Percentiles rank a stretch among this genome's conserved stretches.
Conservation (phyloP, 2,113 vertebrate genomes). For the Meles meles region DNA sequence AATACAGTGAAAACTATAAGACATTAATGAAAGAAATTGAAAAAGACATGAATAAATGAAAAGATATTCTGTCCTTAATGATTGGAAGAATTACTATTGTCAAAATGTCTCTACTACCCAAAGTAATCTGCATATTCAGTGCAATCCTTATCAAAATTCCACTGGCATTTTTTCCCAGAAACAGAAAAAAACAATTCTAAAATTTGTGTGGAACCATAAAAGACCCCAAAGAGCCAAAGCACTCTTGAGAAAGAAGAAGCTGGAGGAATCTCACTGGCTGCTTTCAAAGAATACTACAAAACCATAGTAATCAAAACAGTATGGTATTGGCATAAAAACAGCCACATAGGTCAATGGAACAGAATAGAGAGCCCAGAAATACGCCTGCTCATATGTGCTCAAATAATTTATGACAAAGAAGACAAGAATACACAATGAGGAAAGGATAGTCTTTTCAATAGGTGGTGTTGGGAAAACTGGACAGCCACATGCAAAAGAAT, state of each 20-base stretch:
- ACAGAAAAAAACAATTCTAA: not conserved
- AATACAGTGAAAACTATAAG: not conserved
- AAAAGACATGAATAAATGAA: not conserved
- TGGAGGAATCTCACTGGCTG: not conserved
- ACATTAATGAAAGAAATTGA: not conserved
- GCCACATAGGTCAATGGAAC: not conserved
- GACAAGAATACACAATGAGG: not conserved
- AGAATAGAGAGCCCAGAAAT: not conserved
- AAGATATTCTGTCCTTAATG: not conserved
- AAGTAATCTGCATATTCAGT: not conserved
- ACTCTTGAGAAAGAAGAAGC: not conserved
- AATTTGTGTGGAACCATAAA: not conserved
- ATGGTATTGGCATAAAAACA: not conserved
- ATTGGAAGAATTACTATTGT: not conserved
- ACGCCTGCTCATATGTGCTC: not conserved
- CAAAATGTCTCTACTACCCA: not conserved
- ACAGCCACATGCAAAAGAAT: not conserved
- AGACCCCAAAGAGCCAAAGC: not conserved
- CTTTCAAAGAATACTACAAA: not conserved
- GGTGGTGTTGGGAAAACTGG: not conserved
- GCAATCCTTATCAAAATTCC: not conserved
- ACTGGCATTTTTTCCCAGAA: not conserved
- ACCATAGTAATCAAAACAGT: not conserved
- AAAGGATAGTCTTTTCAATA: not conserved
- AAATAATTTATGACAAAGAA: not conserved